Evolutionary conservation across 2,797 vertebrate genomes (phyloP).

Genomic region (Enteromius afrohamiltoni): DNA sequence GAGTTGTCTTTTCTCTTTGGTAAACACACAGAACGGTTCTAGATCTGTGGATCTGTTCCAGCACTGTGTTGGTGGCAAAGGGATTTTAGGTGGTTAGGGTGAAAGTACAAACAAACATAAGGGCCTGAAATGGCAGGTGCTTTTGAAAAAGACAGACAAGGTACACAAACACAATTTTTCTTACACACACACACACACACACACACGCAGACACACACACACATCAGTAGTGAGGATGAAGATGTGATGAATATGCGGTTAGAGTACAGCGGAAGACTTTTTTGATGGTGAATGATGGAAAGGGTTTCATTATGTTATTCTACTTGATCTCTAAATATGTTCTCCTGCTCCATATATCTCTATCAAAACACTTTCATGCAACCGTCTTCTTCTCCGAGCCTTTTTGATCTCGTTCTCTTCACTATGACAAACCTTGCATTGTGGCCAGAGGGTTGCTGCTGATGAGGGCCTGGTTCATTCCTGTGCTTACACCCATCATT

Average conservation of each 20-base stretch:
- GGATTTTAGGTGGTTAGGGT: neutral
- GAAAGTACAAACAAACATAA: neutral
- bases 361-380: neutral
- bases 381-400: neutral
- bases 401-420: neutral
- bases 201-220: neutral
- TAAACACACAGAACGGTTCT: neutral
- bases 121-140: neutral
- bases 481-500: conserved; percentile 90
- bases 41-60: neutral
- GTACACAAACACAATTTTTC: conserved; percentile 54
- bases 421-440: conserved; percentile 85
- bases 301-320: neutral
- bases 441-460: conserved; percentile 89
- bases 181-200: neutral
- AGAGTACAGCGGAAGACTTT: neutral
- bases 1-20: neutral
- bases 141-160: conserved; percentile 44
- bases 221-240: conserved; percentile 8
- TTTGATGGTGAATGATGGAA: conserved; percentile 11
- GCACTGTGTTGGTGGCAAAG: neutral
- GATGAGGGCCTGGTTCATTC: conserved; percentile 89
- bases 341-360: neutral
- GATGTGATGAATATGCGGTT: neutral
- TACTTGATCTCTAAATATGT: neutral